phyloP scores from a whole-genome alignment of 2,888 invertebrate species.

The Drosophila tripunctata region DNA sequence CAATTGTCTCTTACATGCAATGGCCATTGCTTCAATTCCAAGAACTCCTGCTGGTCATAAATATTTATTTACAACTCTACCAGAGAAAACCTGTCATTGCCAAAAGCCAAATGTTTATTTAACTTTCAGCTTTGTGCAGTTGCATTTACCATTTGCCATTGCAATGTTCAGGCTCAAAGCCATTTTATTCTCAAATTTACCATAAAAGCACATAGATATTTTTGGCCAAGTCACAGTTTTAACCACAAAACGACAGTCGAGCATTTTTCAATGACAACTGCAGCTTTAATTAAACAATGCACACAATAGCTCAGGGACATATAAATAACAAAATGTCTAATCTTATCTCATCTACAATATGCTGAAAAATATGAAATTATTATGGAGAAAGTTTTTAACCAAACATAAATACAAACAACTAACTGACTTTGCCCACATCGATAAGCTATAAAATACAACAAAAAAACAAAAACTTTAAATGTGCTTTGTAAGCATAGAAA shows the following conservation, averaged over 20 bases:
- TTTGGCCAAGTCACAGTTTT: slow-evolving; percentile 24
- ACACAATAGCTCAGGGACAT: slow-evolving; percentile 2
- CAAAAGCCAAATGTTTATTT: slow-evolving; percentile 62
- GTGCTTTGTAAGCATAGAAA: too few species aligned
- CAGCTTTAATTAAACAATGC: slow-evolving; percentile 73
- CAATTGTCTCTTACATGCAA: slow-evolving; percentile 75
- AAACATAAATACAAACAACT: background rate
- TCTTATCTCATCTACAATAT: slow-evolving; percentile 1
- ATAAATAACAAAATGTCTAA: slow-evolving; percentile 34
- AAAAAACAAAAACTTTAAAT: background rate
- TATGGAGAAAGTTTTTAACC: background rate
- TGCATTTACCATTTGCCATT: slow-evolving; percentile 21
- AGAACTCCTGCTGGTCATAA: slow-evolving; percentile 54
- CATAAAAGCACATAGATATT: slow-evolving; percentile 35
- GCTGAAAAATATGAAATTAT: slow-evolving; percentile 27
- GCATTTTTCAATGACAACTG: slow-evolving; percentile 75
- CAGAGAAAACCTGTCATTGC: slow-evolving; percentile 71
- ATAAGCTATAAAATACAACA: background rate
- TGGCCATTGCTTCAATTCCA: slow-evolving; percentile 21
- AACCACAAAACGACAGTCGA: slow-evolving; percentile 18
- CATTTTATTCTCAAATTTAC: slow-evolving; percentile 38
- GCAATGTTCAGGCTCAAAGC: too few species aligned
- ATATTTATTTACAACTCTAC: slow-evolving; percentile 75
- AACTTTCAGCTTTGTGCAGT: slow-evolving; percentile 38
- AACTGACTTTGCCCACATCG: background rate